Evolutionary conservation across 2,113 vertebrate genomes (phyloP), one percentile per base, ranked within the genome.

Genomic region (Thymallus thymallus): DNA sequence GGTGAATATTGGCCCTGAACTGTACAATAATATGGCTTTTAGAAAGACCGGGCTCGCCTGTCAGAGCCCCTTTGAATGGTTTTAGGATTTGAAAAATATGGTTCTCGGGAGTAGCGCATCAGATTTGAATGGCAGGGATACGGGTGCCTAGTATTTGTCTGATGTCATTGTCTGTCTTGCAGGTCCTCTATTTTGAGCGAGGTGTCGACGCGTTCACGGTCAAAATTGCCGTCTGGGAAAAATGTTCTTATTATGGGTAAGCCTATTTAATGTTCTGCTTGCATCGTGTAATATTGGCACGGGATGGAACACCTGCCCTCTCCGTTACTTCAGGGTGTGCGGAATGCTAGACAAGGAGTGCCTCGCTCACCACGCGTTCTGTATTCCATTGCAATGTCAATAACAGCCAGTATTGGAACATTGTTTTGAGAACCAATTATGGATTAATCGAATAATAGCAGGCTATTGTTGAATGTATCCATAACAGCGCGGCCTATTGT

Each of bases 111-210:
- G 66, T n/a, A 3, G 14, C 23, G 45, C 24, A 22, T 48, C 32
- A 20, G 48, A 20, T 7, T 7, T 41, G 67, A 35, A 30, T 35
- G 46, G 26, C 35, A 41, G 35, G 0, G 14, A 65, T 51, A 29
- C 1, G 6, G 1, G 2, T 13, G 48, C 60, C 9, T 71, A 77
- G 35, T 69, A 64, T 67, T 35, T 55, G 22, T 45, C 46, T 29
- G 14, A 9, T 55, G 23, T 69, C 16, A 51, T 51, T 86, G 14
- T 48, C 76, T 84, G 75, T 22, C 81, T 61, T 63, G 20, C 85
- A 95, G 94, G 94, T 95, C 94, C 69, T 95, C 94, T 77, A 95
- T 95, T 86, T 92, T 95, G 84, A 95, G 94, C 32, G 94, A 95
- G 76, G 94, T 95, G 29, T 94, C 94, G 76, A 95, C 94, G 20